Evolutionary conservation across 2,888 invertebrate genomes (phyloP).

Genomic region (Amphipyra berbera): DNA sequence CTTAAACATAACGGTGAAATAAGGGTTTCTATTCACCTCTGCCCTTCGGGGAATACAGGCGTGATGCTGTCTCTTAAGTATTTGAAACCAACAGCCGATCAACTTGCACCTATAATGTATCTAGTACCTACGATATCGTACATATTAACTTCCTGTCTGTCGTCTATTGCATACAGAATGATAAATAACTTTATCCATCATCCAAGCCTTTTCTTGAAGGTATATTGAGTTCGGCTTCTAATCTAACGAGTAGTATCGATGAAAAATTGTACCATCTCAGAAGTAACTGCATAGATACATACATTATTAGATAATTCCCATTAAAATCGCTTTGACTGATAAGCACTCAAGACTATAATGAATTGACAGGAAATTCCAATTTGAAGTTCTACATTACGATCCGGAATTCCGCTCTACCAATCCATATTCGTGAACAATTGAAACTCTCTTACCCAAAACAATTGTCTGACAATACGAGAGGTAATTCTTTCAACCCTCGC

Average conservation of each 20-base stretch:
- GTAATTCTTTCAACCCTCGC: constrained; percentile 56
- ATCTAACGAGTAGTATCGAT: too few relatives aligned
- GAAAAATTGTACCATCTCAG: too few relatives aligned
- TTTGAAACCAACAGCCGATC: too few relatives aligned
- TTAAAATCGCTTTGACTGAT: neutral
- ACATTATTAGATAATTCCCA: neutral
- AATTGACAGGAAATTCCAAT: neutral
- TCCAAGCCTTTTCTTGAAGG: too few relatives aligned
- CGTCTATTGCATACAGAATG: constrained; percentile 15
- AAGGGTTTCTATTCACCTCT: too few relatives aligned
- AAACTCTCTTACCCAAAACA: constrained; percentile 46
- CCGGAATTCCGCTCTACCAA: constrained; percentile 15
- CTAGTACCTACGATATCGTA: neutral
- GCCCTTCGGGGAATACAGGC: too few relatives aligned
- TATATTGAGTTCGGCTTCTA: too few relatives aligned
- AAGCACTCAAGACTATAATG: neutral
- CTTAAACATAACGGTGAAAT: too few relatives aligned
- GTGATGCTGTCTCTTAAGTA: too few relatives aligned
- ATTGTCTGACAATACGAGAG: constrained; percentile 36
- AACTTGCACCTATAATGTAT: too few relatives aligned
- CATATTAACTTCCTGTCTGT: neutral
- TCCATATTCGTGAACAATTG: constrained; percentile 20
- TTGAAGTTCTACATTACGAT: neutral
- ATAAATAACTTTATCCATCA: constrained; percentile 6
- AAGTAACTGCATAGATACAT: too few relatives aligned